Evolutionary conservation across 2,888 invertebrate species (phyloP).

Genomic region (Schizaphis graminum): DNA sequence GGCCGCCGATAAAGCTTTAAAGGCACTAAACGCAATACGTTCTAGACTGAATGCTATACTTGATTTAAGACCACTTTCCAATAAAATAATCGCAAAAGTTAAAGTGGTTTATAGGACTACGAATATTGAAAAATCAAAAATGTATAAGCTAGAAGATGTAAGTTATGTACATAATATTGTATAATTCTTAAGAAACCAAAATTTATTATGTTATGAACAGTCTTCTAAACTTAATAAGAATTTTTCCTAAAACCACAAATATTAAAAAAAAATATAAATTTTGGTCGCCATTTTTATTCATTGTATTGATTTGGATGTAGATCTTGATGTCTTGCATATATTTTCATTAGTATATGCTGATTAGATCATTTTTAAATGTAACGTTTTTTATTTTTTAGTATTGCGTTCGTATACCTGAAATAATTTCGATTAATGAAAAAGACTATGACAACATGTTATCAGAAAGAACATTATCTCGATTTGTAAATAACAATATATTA

Average conservation of each 20-base stretch:
- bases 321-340: background rate
- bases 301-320: background rate
- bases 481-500: constrained; percentile 29
- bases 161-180: background rate
- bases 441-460: background rate
- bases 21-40: constrained; percentile 39
- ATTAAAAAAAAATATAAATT: too few species aligned
- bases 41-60: constrained; percentile 16
- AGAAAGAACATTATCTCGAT: background rate
- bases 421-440: background rate
- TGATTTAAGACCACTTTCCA: background rate
- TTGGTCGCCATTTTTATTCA: background rate
- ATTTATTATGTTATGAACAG: background rate
- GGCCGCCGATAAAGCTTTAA: background rate
- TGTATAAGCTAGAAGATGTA: background rate
- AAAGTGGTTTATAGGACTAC: background rate
- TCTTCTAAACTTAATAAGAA: background rate
- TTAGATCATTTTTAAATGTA: background rate
- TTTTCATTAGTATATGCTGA: background rate
- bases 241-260: background rate
- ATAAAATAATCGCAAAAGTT: background rate
- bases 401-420: background rate
- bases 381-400: constrained; percentile 14
- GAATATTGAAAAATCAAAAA: background rate
- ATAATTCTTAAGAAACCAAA: background rate